phyloP scores from a whole-genome alignment of 2,888 invertebrate genomes.

The Trichogramma dendrolimi region DNA sequence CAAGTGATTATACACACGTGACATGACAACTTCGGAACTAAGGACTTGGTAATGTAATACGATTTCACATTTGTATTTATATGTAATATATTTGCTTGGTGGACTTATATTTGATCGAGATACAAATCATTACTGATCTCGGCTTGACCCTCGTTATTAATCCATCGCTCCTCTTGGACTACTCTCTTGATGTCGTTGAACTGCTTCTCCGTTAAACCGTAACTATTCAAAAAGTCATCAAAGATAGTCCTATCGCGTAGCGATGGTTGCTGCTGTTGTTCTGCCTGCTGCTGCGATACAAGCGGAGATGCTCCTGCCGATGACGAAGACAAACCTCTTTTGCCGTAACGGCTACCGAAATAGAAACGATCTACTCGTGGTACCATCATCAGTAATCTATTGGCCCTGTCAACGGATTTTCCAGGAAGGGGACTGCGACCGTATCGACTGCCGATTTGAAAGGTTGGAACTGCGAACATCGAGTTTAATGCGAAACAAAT shows the following conservation, averaged over 20 bases:
- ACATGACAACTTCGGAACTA: too few relatives aligned
- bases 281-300: not conserved
- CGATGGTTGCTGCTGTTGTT: too few relatives aligned
- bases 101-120: too few relatives aligned
- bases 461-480: constrained; percentile 23
- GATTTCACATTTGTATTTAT: too few relatives aligned
- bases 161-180: not conserved
- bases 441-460: constrained; percentile 40
- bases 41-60: too few relatives aligned
- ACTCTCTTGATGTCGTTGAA: not conserved
- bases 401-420: constrained; percentile 20
- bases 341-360: constrained; percentile 48
- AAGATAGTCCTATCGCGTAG: too few relatives aligned
- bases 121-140: too few relatives aligned
- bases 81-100: too few relatives aligned
- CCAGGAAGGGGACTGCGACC: constrained; percentile 34
- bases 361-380: constrained; percentile 46
- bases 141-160: not conserved
- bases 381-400: constrained; percentile 33
- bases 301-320: not conserved
- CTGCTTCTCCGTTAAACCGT: too few relatives aligned
- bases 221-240: too few relatives aligned
- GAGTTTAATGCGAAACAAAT: too few relatives aligned
- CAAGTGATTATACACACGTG: too few relatives aligned
- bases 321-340: constrained; percentile 32